A percentile compares a stretch with the other conserved stretches of the same genome.
phyloP scores from a whole-genome alignment of 2,797 vertebrate species.

The Artibeus lituratus region DNA sequence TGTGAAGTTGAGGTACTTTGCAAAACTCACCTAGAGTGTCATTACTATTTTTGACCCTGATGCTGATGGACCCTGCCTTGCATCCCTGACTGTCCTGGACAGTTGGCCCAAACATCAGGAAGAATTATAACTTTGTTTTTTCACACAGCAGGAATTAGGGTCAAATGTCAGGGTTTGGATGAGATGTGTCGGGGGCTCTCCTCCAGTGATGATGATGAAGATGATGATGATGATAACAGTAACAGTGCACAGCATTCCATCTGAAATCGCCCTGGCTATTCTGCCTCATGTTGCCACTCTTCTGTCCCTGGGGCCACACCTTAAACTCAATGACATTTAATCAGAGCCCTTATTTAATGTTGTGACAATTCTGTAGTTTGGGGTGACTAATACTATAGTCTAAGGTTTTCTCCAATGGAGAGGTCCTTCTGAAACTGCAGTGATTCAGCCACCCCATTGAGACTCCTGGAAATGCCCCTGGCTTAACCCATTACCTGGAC shows the following conservation, averaged over 20 bases:
- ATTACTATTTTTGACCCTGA: not conserved
- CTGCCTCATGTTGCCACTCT: not conserved
- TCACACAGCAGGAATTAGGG: not conserved
- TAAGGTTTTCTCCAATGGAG: not conserved
- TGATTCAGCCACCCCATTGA: not conserved
- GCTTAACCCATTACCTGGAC: not conserved
- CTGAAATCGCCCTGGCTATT: not conserved
- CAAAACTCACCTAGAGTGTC: not conserved
- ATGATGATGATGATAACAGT: not conserved
- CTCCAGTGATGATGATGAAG: not conserved
- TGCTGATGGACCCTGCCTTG: not conserved
- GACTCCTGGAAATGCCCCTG: not conserved
- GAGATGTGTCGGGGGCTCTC: not conserved
- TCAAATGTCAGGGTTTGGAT: not conserved
- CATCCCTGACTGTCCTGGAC: not conserved
- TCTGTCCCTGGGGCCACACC: not conserved
- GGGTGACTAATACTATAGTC: not conserved
- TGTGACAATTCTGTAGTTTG: not conserved
- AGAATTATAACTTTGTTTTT: not conserved
- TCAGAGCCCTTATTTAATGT: not conserved
- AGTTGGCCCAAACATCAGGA: not conserved
- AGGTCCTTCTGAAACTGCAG: not conserved
- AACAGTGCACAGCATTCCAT: not conserved
- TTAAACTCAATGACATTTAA: not conserved
- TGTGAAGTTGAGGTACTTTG: not conserved